Evolutionary conservation across 2,797 vertebrate species (phyloP), one percentile per base, ranked within the genome.

Genomic region (Coluber constrictor): DNA sequence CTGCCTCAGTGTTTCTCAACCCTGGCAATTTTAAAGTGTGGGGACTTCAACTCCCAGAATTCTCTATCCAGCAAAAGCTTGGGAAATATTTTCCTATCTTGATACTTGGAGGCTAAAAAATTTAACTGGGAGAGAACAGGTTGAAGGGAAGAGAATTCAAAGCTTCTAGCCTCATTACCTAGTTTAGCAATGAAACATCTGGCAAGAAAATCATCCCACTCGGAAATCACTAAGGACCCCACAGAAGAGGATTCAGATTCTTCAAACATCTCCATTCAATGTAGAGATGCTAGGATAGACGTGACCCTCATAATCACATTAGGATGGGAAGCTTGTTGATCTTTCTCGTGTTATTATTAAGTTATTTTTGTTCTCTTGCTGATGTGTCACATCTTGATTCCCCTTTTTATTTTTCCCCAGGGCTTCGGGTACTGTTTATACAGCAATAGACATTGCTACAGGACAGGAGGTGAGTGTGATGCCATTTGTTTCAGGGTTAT

Each of bases 361-460:
- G 9, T 83, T 83, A 5, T 87, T 55, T 2, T 51, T 61, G 18
- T 0, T 0, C 5, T 51, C 16, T 83, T 6, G 29, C 29, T 0
- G 37, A 66, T 92, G 20, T 59, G 88, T 96, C 55, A 47, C 2
- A 91, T 93, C 83, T 93, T 57, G 1, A 0, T 47, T 90, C 15
- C 83, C 93, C 1, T 83, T 94, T 47, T 88, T 55, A 29, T 96
- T 91, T 97, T 95, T 97, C 94, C 91, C 12, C 96, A 99, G 99
- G 97, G 99, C 99, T 0, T 99, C 99, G 0, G 99, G 99, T 95
- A 99, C 99, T 74, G 99, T 99, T 96, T 99, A 99, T 96, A 99
- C 99, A 63, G 99, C 99, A 3, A 99, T 99, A 66, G 99, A 99
- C 96, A 99, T 99, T 1, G 99, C 99, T 92, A 99, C 99, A 0